phyloP scores from a whole-genome alignment of 2,888 invertebrate genomes.

The Lycocerus yunnanus region DNA sequence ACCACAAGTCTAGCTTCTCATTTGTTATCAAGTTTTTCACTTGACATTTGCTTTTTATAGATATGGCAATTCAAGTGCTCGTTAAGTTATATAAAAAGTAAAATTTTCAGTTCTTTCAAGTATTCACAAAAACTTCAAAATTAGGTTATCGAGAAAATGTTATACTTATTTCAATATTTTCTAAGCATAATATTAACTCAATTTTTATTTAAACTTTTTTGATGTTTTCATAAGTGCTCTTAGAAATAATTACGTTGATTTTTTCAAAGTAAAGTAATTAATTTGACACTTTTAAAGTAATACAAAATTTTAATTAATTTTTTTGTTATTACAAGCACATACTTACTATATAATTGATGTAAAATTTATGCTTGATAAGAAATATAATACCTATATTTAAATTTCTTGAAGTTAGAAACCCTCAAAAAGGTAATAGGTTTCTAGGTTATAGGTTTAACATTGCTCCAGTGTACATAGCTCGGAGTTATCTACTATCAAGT shows the following conservation, averaged over 20 bases:
- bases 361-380: too few relatives aligned
- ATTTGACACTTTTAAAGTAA: background rate
- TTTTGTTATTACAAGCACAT: too few relatives aligned
- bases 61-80: slow-evolving; percentile 35
- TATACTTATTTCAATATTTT: background rate
- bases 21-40: slow-evolving; percentile 34
- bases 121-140: background rate
- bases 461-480: too few relatives aligned
- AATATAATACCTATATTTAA: too few relatives aligned
- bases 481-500: too few relatives aligned
- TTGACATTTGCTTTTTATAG: slow-evolving; percentile 36
- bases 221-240: background rate
- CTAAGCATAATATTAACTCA: background rate
- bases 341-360: too few relatives aligned
- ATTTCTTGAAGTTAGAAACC: too few relatives aligned
- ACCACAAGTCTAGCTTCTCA: slow-evolving; percentile 34
- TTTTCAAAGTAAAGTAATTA: background rate
- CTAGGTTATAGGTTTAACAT: too few relatives aligned
- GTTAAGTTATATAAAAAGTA: slow-evolving; percentile 14
- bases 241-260: background rate
- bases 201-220: background rate
- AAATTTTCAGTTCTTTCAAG: slow-evolving; percentile 3
- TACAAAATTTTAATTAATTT: too few relatives aligned
- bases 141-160: background rate
- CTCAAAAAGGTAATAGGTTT: too few relatives aligned